Evolutionary conservation across 23 tunicate species (phyloP), one percentile per base, ranked within the genome.

Genomic region (Ascidia mentula): DNA sequence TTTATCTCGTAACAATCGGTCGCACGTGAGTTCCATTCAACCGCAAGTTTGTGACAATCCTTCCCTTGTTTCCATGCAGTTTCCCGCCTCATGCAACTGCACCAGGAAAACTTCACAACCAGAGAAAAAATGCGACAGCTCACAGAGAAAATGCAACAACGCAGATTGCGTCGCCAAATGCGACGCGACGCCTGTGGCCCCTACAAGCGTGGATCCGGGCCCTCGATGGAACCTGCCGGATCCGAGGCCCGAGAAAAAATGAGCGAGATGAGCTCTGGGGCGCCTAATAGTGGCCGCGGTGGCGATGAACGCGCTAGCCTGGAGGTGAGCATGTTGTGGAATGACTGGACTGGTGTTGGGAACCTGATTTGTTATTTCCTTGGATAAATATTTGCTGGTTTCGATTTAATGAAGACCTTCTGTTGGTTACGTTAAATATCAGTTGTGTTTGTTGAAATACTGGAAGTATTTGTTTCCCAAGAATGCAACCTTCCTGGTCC

Each of bases 21-120:
- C n/a, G n/a, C n/a, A n/a, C n/a, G n/a, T n/a, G n/a, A n/a, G n/a
- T n/a, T n/a, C n/a, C n/a, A n/a, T n/a, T n/a, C n/a, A n/a, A n/a
- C n/a, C n/a, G n/a, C n/a, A n/a, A n/a, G n/a, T n/a, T n/a, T n/a
- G n/a, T n/a, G n/a, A n/a, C n/a, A n/a, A n/a, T n/a, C n/a, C n/a
- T n/a, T n/a, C n/a, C n/a, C n/a, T n/a, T n/a, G n/a, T n/a, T n/a
- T n/a, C n/a, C n/a, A n/a, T 45, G 1, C 78, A 85, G 83, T 78
- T 34, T 30, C 72, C 30, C 82, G 89, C 17, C 69, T 85, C 34
- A 71, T 61, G 69, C 89, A 85, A 35, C 78, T 78, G 18, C 89
- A 74, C 28, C 85, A 83, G 69, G 96, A 90, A 69, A 90, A 90
- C 82, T 30, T 38, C 77, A 75, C 78, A 45, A 90, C 89, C 6